Evolutionary conservation across 1,140 invertebrate genomes (phyloP).

Genomic region (Protaetia brevitarsis): DNA sequence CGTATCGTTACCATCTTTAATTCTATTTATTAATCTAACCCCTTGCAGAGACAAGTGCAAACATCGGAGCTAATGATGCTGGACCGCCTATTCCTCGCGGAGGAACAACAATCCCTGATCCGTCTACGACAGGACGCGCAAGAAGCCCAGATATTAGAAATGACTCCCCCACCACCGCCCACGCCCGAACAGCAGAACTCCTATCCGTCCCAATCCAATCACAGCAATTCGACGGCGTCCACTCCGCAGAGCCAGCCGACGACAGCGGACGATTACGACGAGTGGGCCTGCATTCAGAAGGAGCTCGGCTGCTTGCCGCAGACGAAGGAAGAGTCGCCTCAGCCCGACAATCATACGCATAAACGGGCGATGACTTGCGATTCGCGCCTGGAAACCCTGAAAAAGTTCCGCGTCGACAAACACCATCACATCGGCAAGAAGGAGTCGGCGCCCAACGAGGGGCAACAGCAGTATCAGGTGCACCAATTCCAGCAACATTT

Average conservation of each 20-base stretch:
- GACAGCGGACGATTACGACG: slow-evolving; percentile 60
- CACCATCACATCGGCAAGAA: slow-evolving; percentile 29
- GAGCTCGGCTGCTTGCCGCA: slow-evolving; percentile 56
- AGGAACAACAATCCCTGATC: slow-evolving; percentile 61
- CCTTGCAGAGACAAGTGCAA: slow-evolving; percentile 60
- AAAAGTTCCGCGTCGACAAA: slow-evolving; percentile 48
- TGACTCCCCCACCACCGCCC: slow-evolving; percentile 25
- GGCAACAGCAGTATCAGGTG: slow-evolving; percentile 16
- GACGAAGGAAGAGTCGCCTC: slow-evolving; percentile 23
- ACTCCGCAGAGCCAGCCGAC: not conserved
- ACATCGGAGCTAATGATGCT: slow-evolving; percentile 73
- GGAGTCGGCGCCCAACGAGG: not conserved
- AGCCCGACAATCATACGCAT: slow-evolving; percentile 21
- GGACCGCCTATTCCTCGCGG: slow-evolving; percentile 65
- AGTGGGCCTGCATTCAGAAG: slow-evolving; percentile 67
- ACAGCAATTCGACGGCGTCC: not conserved
- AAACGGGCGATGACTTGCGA: slow-evolving; percentile 42
- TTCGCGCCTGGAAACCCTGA: slow-evolving; percentile 43
- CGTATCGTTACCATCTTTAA: no score
- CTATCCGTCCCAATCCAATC: slow-evolving; percentile 10
- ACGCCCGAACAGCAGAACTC: no score
- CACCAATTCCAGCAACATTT: slow-evolving; percentile 18
- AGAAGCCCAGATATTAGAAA: slow-evolving; percentile 26
- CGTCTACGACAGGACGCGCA: slow-evolving; percentile 53
- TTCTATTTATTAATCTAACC: no score